Percentiles rank a stretch among this genome's conserved stretches.
Conservation (phyloP, 2,113 vertebrate genomes). For the Chaetura pelagica region DNA sequence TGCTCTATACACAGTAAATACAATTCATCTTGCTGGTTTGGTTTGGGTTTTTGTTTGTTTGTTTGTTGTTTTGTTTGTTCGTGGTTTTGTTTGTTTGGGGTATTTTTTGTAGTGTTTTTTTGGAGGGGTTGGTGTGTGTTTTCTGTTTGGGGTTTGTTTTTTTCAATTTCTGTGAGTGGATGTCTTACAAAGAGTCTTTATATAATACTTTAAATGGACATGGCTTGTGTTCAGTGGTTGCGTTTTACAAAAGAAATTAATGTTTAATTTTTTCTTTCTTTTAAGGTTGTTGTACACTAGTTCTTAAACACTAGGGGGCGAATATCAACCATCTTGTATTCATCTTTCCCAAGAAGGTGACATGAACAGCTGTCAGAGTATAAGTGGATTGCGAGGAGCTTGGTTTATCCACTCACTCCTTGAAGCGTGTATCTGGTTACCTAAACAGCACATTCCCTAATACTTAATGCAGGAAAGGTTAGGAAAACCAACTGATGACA, state of each 20-base stretch:
- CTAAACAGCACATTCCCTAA: not conserved
- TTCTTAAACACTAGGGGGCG: not conserved
- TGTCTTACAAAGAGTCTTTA: not conserved
- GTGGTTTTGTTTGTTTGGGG: no score
- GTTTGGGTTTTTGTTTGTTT: no score
- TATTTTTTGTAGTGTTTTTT: no score
- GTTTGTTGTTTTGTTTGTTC: no score
- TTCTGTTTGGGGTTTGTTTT: no score
- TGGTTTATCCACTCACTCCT: not conserved
- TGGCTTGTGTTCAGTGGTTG: not conserved
- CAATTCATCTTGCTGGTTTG: not conserved
- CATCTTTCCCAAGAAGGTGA: not conserved
- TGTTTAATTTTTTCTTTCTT: not conserved
- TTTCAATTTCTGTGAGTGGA: not conserved
- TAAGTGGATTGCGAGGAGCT: not conserved
- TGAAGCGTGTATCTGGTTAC: not conserved
- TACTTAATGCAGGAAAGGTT: not conserved
- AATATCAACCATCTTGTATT: not conserved
- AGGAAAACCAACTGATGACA: not conserved
- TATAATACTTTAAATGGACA: not conserved
- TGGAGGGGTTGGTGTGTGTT: no score
- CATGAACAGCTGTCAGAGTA: not conserved
- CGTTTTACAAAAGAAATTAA: not conserved
- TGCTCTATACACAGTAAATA: not conserved
- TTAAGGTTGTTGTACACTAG: not conserved